Conservation (phyloP, 2,113 vertebrate genomes). For the Phoenicopterus ruber region DNA sequence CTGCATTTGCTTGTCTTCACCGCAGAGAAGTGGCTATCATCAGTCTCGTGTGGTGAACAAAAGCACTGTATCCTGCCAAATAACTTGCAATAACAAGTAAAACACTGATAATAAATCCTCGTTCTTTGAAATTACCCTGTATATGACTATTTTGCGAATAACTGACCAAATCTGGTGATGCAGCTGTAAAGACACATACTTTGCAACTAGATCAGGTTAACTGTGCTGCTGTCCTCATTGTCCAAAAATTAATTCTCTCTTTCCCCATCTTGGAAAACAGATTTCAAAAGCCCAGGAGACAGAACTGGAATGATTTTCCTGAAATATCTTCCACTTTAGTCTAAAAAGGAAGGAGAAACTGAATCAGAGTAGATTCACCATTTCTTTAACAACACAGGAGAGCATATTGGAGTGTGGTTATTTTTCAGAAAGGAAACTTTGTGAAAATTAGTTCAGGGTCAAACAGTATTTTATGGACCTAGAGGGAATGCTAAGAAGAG, state of each 20-base stretch:
- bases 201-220: background rate
- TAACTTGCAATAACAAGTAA: background rate
- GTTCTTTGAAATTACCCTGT: background rate
- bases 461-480: background rate
- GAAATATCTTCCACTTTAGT: background rate
- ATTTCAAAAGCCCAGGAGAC: background rate
- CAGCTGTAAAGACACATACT: background rate
- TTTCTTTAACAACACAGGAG: background rate
- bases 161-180: background rate
- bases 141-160: background rate
- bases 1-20: background rate
- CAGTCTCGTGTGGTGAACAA: background rate
- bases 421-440: background rate
- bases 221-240: background rate
- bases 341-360: background rate
- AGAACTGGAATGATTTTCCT: background rate
- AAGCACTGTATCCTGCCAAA: background rate
- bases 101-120: background rate
- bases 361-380: background rate
- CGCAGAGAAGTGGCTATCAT: background rate
- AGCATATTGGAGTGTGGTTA: background rate
- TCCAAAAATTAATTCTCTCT: background rate
- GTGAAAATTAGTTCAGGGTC: slow-evolving; percentile 33
- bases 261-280: background rate
- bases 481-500: background rate